Percentiles rank a stretch among this genome's conserved stretches.
Conservation (phyloP, 2,113 vertebrate species). For the Phocoena sinus region DNA sequence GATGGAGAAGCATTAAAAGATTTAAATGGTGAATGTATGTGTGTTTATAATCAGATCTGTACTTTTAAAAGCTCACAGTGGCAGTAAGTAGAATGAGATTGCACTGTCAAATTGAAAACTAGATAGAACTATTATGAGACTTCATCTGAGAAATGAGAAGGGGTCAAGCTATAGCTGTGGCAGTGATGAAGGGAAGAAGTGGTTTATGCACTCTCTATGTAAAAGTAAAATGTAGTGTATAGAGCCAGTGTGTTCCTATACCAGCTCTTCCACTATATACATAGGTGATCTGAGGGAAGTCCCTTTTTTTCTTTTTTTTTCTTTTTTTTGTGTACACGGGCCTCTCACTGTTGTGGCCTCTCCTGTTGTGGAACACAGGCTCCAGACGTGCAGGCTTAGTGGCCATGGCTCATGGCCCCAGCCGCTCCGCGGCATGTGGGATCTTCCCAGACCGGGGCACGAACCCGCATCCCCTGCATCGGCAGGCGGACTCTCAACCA, state of each 20-base stretch:
- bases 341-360: too few species aligned
- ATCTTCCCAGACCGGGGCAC: too few species aligned
- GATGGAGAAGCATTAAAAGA: background rate
- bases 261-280: background rate
- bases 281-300: background rate
- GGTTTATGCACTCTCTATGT: background rate
- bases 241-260: background rate
- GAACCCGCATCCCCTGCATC: too few species aligned
- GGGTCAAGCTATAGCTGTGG: background rate
- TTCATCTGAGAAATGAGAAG: background rate
- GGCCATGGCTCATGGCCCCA: too few species aligned
- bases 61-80: background rate
- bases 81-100: background rate
- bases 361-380: too few species aligned
- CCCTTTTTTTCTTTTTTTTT: background rate
- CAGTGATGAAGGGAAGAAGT: background rate
- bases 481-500: too few species aligned
- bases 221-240: background rate
- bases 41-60: background rate
- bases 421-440: too few species aligned
- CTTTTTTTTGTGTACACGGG: too few species aligned
- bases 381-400: accelerated
- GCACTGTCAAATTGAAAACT: background rate
- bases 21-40: background rate
- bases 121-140: background rate